Evolutionary conservation across 2,888 invertebrate species (phyloP).

Genomic region (Atethmia centrago): DNA sequence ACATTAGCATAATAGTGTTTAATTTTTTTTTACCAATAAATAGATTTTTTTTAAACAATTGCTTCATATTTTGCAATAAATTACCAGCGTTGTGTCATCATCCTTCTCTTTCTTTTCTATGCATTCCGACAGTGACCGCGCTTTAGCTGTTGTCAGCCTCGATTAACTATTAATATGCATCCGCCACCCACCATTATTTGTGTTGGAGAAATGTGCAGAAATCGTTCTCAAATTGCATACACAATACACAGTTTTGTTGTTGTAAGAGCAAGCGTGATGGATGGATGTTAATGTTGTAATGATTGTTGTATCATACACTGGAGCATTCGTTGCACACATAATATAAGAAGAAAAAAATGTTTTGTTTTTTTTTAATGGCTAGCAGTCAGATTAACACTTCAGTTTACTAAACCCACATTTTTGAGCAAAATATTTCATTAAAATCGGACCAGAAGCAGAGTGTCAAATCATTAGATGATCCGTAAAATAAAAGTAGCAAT

Average conservation of each 20-base stretch:
- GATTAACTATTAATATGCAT: slow-evolving; percentile 25
- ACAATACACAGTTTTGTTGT: slow-evolving; percentile 16
- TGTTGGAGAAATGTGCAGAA: slow-evolving; percentile 37
- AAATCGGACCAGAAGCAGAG: background rate
- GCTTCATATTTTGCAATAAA: too few relatives aligned
- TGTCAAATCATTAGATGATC: too few relatives aligned
- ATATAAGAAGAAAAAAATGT: too few relatives aligned
- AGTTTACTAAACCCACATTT: background rate
- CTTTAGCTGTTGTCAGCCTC: too few relatives aligned
- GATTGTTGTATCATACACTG: background rate
- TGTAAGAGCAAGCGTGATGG: slow-evolving; percentile 35
- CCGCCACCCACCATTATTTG: slow-evolving; percentile 26
- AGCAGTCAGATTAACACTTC: background rate
- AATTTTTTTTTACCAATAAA: too few relatives aligned
- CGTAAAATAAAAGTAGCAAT: too few relatives aligned
- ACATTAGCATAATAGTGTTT: too few relatives aligned
- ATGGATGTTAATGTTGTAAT: slow-evolving; percentile 26
- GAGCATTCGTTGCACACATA: background rate
- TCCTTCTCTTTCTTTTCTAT: too few relatives aligned
- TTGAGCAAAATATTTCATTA: background rate
- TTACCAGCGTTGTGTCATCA: too few relatives aligned
- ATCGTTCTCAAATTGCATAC: slow-evolving; percentile 34
- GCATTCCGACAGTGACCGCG: too few relatives aligned
- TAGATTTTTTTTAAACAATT: too few relatives aligned
- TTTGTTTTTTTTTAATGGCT: background rate